Conservation (phyloP, 2,797 vertebrate genomes). For the Meriones psammophilus region DNA sequence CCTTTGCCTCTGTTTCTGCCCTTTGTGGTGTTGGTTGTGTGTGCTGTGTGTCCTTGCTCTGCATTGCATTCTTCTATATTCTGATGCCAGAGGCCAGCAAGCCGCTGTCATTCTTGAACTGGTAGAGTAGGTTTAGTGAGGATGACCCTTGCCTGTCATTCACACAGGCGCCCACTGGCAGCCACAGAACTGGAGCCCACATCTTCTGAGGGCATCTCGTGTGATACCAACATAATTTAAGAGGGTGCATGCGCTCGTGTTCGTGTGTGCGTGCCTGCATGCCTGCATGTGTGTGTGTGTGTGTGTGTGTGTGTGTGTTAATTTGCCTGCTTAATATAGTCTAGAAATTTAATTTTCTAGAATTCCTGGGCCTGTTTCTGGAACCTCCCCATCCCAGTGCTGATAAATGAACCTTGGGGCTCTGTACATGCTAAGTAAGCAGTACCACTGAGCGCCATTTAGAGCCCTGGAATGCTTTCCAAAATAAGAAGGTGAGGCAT, state of each 20-base stretch:
- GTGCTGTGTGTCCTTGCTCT: not conserved
- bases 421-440: not conserved
- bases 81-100: not conserved
- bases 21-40: not conserved
- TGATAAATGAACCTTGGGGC: not conserved
- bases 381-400: not conserved
- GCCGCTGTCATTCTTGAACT: not conserved
- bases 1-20: not conserved
- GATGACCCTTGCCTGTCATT: not conserved
- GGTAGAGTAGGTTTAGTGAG: too few species aligned
- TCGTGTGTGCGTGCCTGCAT: too few species aligned
- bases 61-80: not conserved
- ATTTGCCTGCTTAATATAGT: not conserved
- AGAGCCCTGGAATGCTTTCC: not conserved
- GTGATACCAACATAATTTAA: accelerated
- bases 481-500: not conserved
- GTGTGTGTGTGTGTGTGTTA: not conserved
- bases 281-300: too few species aligned
- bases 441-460: not conserved
- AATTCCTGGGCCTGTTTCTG: not conserved
- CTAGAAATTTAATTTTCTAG: not conserved
- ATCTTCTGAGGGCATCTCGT: not conserved
- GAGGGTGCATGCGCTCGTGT: not conserved
- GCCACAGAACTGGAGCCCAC: not conserved
- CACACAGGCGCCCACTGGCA: accelerated